Evolutionary conservation across 2,113 vertebrate species (phyloP).

Genomic region (Hydrolagus affinis): DNA sequence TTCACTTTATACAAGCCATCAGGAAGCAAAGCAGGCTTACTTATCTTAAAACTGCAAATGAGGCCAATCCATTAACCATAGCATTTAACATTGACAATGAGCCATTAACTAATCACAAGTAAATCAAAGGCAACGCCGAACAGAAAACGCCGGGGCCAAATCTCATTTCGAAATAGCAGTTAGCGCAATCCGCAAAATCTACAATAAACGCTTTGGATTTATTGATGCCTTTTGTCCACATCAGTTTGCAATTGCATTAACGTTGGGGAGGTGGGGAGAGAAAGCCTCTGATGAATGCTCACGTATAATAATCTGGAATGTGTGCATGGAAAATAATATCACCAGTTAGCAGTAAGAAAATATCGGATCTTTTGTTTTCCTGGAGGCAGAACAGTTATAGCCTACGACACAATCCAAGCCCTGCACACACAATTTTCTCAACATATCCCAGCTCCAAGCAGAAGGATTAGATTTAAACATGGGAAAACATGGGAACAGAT

Average conservation of each 20-base stretch:
- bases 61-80: neutral
- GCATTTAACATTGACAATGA: neutral
- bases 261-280: no score
- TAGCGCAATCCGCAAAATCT: neutral
- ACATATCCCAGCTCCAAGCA: neutral
- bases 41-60: neutral
- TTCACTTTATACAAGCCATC: no score
- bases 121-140: neutral
- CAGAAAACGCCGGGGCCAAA: neutral
- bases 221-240: neutral
- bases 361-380: neutral
- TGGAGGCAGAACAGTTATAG: neutral
- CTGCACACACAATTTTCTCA: neutral
- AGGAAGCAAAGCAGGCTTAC: no score
- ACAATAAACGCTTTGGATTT: neutral
- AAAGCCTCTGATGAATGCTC: neutral
- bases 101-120: neutral
- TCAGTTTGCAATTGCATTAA: no score
- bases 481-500: neutral
- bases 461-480: neutral
- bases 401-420: neutral
- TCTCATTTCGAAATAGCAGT: neutral
- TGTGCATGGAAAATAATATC: neutral
- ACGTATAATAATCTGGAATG: neutral
- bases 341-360: neutral